Percentiles rank a stretch among this genome's conserved stretches.
Evolutionary conservation across 2,113 vertebrate species (phyloP).

Genomic region (Propithecus coquereli): DNA sequence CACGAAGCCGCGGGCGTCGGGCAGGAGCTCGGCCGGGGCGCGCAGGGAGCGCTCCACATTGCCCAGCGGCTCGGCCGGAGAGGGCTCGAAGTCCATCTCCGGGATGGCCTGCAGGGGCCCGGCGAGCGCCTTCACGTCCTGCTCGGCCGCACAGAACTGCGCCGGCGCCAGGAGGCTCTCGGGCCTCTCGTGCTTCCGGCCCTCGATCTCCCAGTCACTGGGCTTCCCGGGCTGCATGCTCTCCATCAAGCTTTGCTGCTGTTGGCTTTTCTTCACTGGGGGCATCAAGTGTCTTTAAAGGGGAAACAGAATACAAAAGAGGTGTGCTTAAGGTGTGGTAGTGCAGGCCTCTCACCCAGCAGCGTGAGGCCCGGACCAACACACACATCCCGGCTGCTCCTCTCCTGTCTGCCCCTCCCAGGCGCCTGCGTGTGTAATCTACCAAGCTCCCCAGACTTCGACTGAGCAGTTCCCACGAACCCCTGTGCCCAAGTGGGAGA

Average conservation of each 20-base stretch:
- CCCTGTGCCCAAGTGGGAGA: background rate
- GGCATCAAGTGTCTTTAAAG: slow-evolving; percentile 87
- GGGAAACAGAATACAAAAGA: slow-evolving; percentile 43
- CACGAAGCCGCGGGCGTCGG: slow-evolving; percentile 81
- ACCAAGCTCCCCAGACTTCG: background rate
- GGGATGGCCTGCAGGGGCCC: slow-evolving; percentile 90
- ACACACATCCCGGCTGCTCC: background rate
- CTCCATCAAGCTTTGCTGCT: slow-evolving; percentile 87
- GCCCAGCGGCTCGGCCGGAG: slow-evolving; percentile 74
- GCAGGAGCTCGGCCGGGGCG: slow-evolving; percentile 82
- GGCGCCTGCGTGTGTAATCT: accelerated
- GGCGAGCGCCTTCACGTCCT: slow-evolving; percentile 83
- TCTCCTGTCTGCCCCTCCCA: background rate
- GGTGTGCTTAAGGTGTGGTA: background rate
- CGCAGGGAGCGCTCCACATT: slow-evolving; percentile 81
- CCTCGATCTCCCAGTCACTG: slow-evolving; percentile 88
- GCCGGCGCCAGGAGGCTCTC: slow-evolving; percentile 82
- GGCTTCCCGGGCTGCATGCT: slow-evolving; percentile 87
- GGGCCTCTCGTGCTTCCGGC: slow-evolving; percentile 84
- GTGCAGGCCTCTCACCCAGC: background rate
- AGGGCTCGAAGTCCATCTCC: slow-evolving; percentile 86
- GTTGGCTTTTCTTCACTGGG: slow-evolving; percentile 87
- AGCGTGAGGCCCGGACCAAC: background rate
- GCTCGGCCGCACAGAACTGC: slow-evolving; percentile 84
- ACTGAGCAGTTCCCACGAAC: background rate